Base-by-base conservation (phyloP, 2,888 invertebrate genomes). In the Carterocephalus palaemon region DNA sequence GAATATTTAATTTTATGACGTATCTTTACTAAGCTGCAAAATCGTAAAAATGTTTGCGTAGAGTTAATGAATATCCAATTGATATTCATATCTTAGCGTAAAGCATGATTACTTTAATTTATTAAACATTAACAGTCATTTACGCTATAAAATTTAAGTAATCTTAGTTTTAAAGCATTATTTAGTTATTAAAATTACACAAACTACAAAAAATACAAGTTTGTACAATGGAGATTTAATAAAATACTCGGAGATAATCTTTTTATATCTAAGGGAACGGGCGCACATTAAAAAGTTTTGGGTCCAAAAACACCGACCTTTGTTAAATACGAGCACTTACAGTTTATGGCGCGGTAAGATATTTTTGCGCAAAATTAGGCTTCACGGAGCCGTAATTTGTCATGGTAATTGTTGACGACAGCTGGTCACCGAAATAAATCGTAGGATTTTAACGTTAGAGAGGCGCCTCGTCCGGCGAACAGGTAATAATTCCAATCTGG, bases 401-500 rank as follows among this genome's bases (percentile, higher is more conserved):
- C 73, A 73, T 63, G 67, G 70, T 69, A 74, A 76, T 75, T 78
- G 75, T 75, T 73, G 68, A 64, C 73, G 65, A 73, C 84, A 83
- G 74, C 82, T 80, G 84, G 76, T 67, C 62, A 62, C 58, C 54
- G 60, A 64, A 74, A 81, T 81, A 84, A 86, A 82, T 83, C 71
- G 64, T 57, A 24, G 72, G 79, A 77, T 83, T 83, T 73, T 65
- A 68, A 68, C 75, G 73, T 78, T 75, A 75, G 48, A 51, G 47
- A 37, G 57, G 53, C 48, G 49, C 53, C 41, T 48, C 53, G 58
- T 52, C 57, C 56, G 59, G 54, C 55, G 66, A 57, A 67, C 81
- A 82, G 83, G 83, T 80, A 82, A 84, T 84, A 78, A 85, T 70
- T 77, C 64, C 83, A 81, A 82, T 80, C 83, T 77, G 78, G 67